Evolutionary conservation across 2,888 invertebrate genomes (phyloP), one percentile per base, ranked within the genome.

Genomic region (Aspidapion aeneum): DNA sequence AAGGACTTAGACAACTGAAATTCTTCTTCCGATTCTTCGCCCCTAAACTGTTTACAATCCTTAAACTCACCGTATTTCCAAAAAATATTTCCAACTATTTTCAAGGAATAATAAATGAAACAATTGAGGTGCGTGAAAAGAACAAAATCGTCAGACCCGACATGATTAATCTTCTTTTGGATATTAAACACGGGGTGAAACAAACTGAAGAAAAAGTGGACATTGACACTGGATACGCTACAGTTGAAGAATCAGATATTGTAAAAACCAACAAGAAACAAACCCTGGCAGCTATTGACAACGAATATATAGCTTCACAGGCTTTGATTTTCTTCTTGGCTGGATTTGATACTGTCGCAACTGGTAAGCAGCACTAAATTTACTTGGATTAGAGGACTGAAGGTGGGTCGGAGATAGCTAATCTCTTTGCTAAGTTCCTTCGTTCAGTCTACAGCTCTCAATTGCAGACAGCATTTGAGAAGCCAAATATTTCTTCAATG

Each of bases 101-200:
- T 55, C 56, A 58, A 49, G 63, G 61, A 0, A 60, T 78, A 5
- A 71, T 80, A 0, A 60, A 62, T 0, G 74, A 77, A 1, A 83
- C 83, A 0, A 80, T 86, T 54, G 66, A 65, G 62, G 55, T 58
- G 17, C 64, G 74, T 21, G 70, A 74, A 64, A 64, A 71, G 58
- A 66, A 72, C 48, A 64, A 66, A 3, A 71, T 74, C 57, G 61
- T 71, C 5, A 57, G 74, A 56, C 72, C 70, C 1, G 74, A 75
- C 61, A 83, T 85, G 83, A 82, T 86, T 18, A 81, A 86, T 60
- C 69, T 85, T 1, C 68, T 86, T n/a, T 80, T 86, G 79, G 82
- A 85, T 63, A 78, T 74, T 1, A 66, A 70, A 61, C 74, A 73
- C 65, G 73, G 73, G 19, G 59, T 68, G 1, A 64, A 67, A 20